Evolutionary conservation across 2,888 invertebrate genomes (phyloP).

Genomic region (Tipula vernalis): DNA sequence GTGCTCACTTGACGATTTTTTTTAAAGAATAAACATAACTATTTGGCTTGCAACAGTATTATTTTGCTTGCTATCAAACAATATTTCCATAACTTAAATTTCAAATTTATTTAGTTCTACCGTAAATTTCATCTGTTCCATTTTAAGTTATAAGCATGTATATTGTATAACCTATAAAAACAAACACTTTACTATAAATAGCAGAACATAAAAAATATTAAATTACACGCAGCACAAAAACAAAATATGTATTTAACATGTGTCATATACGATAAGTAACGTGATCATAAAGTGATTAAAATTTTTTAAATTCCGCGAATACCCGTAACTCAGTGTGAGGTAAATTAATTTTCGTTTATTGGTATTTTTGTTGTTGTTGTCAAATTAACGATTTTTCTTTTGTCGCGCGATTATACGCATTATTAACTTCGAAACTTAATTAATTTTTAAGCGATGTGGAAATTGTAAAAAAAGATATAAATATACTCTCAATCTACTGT

Average conservation of each 20-base stretch:
- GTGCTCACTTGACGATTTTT: no score
- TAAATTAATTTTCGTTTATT: background rate
- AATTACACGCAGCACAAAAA: background rate
- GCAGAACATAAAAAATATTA: background rate
- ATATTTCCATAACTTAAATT: no score
- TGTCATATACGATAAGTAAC: background rate
- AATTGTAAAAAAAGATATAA: background rate
- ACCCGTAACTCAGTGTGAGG: background rate
- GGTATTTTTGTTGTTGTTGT: background rate
- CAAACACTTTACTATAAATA: background rate
- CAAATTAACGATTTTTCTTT: background rate
- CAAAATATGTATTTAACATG: background rate
- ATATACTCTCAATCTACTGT: background rate
- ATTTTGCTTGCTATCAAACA: no score
- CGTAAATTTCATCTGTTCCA: no score
- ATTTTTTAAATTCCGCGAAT: background rate
- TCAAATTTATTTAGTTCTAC: no score
- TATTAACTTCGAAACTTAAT: background rate
- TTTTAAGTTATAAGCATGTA: no score
- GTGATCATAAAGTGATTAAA: background rate
- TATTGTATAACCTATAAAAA: no score
- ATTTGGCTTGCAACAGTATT: no score
- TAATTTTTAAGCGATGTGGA: background rate
- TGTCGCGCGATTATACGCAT: background rate
- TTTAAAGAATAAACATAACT: no score